These are phyloP conservation scores for Tragelaphus imberbis DNA, from an alignment of 2,113 vertebrate species.

Conservation along the genomic window DNA sequence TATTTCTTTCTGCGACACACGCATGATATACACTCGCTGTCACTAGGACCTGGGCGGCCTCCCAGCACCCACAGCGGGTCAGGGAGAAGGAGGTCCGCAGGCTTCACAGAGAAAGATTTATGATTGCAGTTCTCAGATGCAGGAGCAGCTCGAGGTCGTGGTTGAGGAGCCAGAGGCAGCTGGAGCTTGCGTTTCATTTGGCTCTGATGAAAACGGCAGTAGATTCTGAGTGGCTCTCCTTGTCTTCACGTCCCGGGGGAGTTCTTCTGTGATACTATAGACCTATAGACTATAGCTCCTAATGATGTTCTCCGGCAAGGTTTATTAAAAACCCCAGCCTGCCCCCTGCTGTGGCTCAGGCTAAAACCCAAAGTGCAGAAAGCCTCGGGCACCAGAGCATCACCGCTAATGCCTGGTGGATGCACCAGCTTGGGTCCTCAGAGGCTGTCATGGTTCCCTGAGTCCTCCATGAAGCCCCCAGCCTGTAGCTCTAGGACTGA, in stretches of 20 bases:
- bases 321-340: not conserved
- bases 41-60: not conserved
- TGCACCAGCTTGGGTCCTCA: not conserved
- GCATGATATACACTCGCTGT: rapidly evolving
- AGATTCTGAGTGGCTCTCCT: not conserved
- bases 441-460: not conserved
- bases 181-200: not conserved
- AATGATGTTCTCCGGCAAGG: not conserved
- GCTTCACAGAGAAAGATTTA: not conserved
- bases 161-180: not conserved
- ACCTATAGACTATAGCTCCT: not conserved
- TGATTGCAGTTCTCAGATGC: not conserved
- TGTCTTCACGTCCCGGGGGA: not conserved
- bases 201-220: not conserved
- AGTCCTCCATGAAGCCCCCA: not conserved
- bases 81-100: not conserved
- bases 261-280: rapidly evolving
- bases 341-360: not conserved
- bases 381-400: not conserved
- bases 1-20: not conserved
- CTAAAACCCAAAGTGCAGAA: not conserved
- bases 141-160: not conserved
- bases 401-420: rapidly evolving
- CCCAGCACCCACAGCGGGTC: not conserved
- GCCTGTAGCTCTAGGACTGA: not conserved